Evolutionary conservation across 2,888 invertebrate species (phyloP).

Genomic region (Synanthedon tipuliformis): DNA sequence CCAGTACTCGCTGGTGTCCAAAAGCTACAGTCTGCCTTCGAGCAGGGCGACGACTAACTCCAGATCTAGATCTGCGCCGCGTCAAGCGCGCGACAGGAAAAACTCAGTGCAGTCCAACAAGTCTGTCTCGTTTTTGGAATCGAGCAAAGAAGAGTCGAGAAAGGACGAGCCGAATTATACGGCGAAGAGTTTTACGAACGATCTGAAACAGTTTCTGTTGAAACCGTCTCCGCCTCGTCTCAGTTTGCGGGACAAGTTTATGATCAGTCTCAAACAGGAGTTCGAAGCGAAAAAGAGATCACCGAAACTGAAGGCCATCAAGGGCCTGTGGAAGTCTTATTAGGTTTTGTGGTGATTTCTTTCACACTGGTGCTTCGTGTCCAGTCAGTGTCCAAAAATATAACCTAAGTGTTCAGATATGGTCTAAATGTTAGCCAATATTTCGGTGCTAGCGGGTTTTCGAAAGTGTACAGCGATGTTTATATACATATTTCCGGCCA

Average conservation of each 20-base stretch:
- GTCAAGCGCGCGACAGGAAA: conserved; percentile 32
- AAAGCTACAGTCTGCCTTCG: conserved; percentile 41
- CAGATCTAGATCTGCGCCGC: conserved; percentile 26
- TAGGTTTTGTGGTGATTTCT: conserved; percentile 13
- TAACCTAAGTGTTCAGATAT: conserved; percentile 56
- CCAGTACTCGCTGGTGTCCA: conserved; percentile 43
- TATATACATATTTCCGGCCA: too few relatives aligned
- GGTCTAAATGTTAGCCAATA: conserved; percentile 50
- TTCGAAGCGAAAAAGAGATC: conserved; percentile 56
- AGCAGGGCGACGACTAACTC: conserved; percentile 18
- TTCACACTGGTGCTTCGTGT: too few relatives aligned
- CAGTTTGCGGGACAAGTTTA: conserved; percentile 59
- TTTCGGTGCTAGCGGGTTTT: conserved; percentile 44
- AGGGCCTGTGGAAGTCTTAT: conserved; percentile 66
- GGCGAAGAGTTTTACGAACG: conserved; percentile 64
- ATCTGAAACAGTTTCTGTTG: conserved; percentile 57
- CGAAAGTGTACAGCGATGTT: too few relatives aligned
- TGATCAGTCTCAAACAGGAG: conserved; percentile 61
- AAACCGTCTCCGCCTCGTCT: conserved; percentile 54
- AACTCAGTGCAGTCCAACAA: conserved; percentile 61
- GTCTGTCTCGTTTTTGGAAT: conserved; percentile 61
- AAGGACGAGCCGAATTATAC: conserved; percentile 63
- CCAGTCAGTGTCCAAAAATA: conserved; percentile 4
- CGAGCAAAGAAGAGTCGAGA: conserved; percentile 47
- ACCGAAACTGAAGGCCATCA: conserved; percentile 60